Conservation (phyloP, 2,888 invertebrate genomes). For the Antheraea assamensis region DNA sequence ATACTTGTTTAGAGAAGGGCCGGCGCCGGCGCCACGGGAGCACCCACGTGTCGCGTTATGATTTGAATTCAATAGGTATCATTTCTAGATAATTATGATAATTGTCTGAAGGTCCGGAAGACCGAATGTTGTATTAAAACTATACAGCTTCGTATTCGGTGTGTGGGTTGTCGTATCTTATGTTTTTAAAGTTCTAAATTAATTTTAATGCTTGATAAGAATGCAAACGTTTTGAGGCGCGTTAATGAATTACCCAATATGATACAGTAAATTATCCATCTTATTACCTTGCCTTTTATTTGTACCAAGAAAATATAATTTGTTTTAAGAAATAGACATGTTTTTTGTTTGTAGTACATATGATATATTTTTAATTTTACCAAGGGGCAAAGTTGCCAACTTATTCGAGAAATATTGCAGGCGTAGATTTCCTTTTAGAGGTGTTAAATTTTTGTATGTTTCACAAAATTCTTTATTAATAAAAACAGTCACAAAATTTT, state of each 20-base stretch:
- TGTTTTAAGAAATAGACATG: too few relatives aligned
- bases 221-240: not conserved
- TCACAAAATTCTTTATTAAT: too few relatives aligned
- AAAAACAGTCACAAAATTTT: too few relatives aligned
- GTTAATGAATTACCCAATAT: not conserved
- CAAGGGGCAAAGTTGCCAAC: too few relatives aligned
- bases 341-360: too few relatives aligned
- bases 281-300: not conserved
- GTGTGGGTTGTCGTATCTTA: constrained; percentile 29
- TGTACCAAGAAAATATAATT: not conserved
- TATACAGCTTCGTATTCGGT: constrained; percentile 8
- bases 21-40: constrained; percentile 62
- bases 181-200: constrained; percentile 26
- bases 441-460: too few relatives aligned
- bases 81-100: constrained; percentile 48
- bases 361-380: too few relatives aligned
- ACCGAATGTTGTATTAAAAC: constrained; percentile 31
- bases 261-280: not conserved
- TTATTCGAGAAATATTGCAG: too few relatives aligned
- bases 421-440: too few relatives aligned
- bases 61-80: constrained; percentile 71
- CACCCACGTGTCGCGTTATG: constrained; percentile 57
- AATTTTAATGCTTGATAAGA: constrained; percentile 9
- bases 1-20: constrained; percentile 28
- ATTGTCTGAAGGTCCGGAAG: constrained; percentile 51